Conservation (phyloP, 2,888 invertebrate genomes). For the Leptinotarsa peninsularis region DNA sequence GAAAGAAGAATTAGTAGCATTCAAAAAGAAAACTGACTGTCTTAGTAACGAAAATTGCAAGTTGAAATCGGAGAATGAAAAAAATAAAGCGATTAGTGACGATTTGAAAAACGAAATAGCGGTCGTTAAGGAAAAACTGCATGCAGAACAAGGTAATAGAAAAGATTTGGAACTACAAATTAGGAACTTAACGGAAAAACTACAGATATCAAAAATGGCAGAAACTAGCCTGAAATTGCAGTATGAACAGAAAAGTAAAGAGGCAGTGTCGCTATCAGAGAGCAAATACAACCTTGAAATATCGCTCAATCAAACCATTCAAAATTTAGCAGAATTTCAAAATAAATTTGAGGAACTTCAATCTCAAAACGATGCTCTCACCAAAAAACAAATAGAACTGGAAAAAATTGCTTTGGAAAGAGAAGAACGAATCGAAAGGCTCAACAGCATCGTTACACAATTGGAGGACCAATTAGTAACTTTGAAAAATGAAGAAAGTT, state of each 20-base stretch:
- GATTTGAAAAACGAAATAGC: conserved; percentile 55
- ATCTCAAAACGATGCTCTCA: conserved; percentile 47
- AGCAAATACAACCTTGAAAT: conserved; percentile 51
- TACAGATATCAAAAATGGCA: conserved; percentile 63
- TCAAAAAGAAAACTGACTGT: conserved; percentile 56
- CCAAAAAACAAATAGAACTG: conserved; percentile 39
- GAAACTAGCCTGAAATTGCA: conserved; percentile 61
- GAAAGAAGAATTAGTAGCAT: conserved; percentile 62
- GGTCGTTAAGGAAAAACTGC: conserved; percentile 55
- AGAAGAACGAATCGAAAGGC: conserved; percentile 37
- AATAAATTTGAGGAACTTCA: conserved; percentile 48
- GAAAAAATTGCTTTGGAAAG: conserved; percentile 31
- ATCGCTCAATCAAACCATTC: conserved; percentile 43
- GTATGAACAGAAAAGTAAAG: conserved; percentile 58
- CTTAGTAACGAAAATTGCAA: conserved; percentile 56
- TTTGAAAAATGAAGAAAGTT: conserved; percentile 37
- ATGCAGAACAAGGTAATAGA: conserved; percentile 55
- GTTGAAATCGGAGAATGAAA: conserved; percentile 49
- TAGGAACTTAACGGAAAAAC: conserved; percentile 59
- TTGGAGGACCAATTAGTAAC: conserved; percentile 46
- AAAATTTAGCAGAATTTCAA: conserved; percentile 45
- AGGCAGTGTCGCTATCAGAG: conserved; percentile 51
- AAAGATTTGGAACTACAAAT: conserved; percentile 53
- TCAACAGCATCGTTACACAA: conserved; percentile 37
- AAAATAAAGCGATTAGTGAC: conserved; percentile 53